A percentile compares a stretch with the other conserved stretches of the same genome.
These are phyloP conservation scores for Gorilla gorilla DNA, from an alignment of 2,113 vertebrate species.

Conservation along the genomic window DNA sequence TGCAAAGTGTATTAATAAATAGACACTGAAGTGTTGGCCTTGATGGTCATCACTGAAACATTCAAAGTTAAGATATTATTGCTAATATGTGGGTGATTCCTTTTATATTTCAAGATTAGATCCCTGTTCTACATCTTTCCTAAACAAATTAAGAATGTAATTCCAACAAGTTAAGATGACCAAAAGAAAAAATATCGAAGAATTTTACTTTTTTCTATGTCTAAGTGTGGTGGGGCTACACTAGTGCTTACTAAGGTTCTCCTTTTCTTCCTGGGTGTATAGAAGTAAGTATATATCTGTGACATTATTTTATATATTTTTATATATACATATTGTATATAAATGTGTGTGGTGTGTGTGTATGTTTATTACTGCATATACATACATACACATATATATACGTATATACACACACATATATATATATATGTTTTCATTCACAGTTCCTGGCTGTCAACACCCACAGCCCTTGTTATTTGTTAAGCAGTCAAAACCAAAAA, in stretches of 20 bases:
- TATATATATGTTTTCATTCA: background rate
- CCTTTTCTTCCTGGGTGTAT: background rate
- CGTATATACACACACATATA: background rate
- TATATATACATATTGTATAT: background rate
- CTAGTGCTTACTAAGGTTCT: background rate
- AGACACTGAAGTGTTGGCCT: background rate
- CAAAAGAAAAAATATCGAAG: background rate
- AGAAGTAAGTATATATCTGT: background rate
- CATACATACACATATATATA: too few species aligned
- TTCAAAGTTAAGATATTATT: background rate
- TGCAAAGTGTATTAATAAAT: background rate
- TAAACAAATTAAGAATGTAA: constrained; percentile 26
- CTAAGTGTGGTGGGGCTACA: background rate
- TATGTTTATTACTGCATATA: too few species aligned
- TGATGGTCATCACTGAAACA: background rate
- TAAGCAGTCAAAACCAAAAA: background rate
- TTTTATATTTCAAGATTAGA: background rate
- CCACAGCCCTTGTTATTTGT: background rate
- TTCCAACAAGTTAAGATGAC: background rate
- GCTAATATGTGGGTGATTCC: background rate
- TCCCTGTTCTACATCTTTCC: background rate
- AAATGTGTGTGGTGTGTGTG: too few species aligned
- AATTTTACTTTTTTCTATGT: background rate
- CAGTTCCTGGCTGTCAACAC: background rate
- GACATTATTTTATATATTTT: background rate